Evolutionary conservation across 2,113 vertebrate genomes (phyloP).

Genomic region (Narcine bancroftii): DNA sequence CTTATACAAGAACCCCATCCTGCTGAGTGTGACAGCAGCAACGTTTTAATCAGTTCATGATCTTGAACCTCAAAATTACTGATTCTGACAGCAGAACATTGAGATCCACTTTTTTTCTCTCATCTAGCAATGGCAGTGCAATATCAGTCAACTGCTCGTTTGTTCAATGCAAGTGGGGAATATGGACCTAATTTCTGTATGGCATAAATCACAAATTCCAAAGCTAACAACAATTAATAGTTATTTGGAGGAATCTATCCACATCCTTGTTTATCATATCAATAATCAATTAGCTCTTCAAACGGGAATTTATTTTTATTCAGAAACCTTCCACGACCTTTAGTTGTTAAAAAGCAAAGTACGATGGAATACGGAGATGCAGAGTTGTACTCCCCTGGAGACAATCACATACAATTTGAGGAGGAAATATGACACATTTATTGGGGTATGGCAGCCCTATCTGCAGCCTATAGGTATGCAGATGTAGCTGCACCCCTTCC

Average conservation of each 20-base stretch:
- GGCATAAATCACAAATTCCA: not conserved
- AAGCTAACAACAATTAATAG: not conserved
- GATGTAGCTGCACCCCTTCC: no score
- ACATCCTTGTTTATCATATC: not conserved
- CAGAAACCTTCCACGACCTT: not conserved
- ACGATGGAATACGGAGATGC: no score
- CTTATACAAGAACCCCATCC: not conserved
- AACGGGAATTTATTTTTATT: not conserved
- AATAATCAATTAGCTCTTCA: not conserved
- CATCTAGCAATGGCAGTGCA: no score
- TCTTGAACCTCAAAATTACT: not conserved
- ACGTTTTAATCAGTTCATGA: not conserved
- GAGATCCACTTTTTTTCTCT: not conserved
- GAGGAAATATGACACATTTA: no score
- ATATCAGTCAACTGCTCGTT: not conserved
- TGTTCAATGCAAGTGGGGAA: not conserved
- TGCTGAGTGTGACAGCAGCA: not conserved
- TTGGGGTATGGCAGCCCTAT: no score
- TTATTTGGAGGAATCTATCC: not conserved
- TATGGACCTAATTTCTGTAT: not conserved
- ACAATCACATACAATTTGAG: no score
- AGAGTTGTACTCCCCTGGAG: no score
- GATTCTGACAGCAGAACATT: not conserved
- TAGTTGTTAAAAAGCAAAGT: conserved; percentile 12
- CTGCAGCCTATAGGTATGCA: no score